Conservation (phyloP, 1,140 invertebrate species). For the Danaus plexippus region DNA sequence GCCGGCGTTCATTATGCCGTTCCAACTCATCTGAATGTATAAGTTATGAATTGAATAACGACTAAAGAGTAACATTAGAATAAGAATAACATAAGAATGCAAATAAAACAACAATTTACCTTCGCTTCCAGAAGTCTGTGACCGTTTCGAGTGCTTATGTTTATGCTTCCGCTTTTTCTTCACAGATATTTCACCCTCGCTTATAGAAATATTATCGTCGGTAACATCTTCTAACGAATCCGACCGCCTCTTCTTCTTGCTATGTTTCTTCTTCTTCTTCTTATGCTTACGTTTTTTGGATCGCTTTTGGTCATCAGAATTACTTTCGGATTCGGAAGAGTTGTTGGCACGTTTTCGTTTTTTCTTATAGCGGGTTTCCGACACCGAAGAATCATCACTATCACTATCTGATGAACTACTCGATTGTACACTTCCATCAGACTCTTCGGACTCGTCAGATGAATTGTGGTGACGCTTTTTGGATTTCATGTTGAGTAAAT, state of each 20-base stretch:
- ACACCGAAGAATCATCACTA: conserved; percentile 52
- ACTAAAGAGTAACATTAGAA: background rate
- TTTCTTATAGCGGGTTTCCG: conserved; percentile 59
- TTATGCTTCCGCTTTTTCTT: conserved; percentile 65
- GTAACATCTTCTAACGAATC: conserved; percentile 40
- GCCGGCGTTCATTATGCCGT: conserved; percentile 31
- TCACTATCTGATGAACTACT: conserved; percentile 60
- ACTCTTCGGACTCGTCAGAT: conserved; percentile 57
- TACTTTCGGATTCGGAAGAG: conserved; percentile 57
- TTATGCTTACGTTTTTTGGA: conserved; percentile 67
- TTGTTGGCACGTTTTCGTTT: conserved; percentile 56
- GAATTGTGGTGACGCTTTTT: conserved; percentile 60
- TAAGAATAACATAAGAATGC: background rate
- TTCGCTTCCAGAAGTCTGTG: conserved; percentile 36
- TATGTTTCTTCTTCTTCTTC: conserved; percentile 69
- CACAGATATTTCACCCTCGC: conserved; percentile 52
- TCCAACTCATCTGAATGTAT: conserved; percentile 29
- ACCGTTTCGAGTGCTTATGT: conserved; percentile 56
- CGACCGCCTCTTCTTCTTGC: conserved; percentile 57
- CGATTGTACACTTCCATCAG: conserved; percentile 46
- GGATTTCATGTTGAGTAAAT: conserved; percentile 39
- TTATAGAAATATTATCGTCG: conserved; percentile 42
- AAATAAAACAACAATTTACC: conserved; percentile 27
- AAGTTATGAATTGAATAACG: background rate
- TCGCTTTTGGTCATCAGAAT: conserved; percentile 53